A percentile compares a stretch with the other conserved stretches of the same genome.
Evolutionary conservation across 2,113 vertebrate species (phyloP).

Genomic region (Amphiprion ocellaris): DNA sequence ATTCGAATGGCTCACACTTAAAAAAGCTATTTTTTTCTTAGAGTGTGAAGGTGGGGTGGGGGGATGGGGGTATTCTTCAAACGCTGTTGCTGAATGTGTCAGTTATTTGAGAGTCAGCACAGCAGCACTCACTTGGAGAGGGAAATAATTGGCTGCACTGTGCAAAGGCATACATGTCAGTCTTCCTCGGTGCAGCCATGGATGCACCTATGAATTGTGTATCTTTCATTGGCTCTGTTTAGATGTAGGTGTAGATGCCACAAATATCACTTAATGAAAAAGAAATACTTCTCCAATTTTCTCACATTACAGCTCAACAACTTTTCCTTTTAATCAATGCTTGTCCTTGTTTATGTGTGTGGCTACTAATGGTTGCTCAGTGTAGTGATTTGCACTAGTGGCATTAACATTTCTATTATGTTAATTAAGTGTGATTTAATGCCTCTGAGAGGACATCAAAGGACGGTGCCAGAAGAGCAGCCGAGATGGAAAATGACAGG

Average conservation of each 20-base stretch:
- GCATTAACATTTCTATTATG: slow-evolving; percentile 65
- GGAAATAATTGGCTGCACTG: slow-evolving; percentile 82
- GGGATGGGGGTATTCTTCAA: slow-evolving; percentile 53
- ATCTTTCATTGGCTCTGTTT: slow-evolving; percentile 38
- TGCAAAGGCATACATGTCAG: slow-evolving; percentile 68
- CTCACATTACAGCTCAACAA: neutral
- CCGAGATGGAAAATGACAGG: slow-evolving; percentile 64
- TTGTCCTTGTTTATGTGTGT: slow-evolving; percentile 41
- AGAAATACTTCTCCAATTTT: neutral
- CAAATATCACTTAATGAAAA: slow-evolving; percentile 40
- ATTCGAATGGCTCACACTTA: slow-evolving; percentile 23
- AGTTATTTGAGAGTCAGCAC: slow-evolving; percentile 71
- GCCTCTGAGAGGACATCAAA: slow-evolving; percentile 70
- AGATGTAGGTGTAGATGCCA: slow-evolving; percentile 13
- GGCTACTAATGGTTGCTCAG: slow-evolving; percentile 6
- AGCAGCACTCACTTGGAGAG: slow-evolving; percentile 53
- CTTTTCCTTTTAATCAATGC: slow-evolving; percentile 35
- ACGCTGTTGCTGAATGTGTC: slow-evolving; percentile 68
- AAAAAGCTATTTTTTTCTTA: slow-evolving; percentile 24
- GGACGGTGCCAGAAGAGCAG: slow-evolving; percentile 35
- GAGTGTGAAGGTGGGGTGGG: slow-evolving; percentile 52
- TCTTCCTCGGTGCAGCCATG: slow-evolving; percentile 49
- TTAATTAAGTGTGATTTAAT: slow-evolving; percentile 63
- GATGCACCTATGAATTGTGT: slow-evolving; percentile 49
- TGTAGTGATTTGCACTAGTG: slow-evolving; percentile 33